Evolutionary conservation across 2,888 invertebrate genomes (phyloP).

Genomic region (Agrotis clavis): DNA sequence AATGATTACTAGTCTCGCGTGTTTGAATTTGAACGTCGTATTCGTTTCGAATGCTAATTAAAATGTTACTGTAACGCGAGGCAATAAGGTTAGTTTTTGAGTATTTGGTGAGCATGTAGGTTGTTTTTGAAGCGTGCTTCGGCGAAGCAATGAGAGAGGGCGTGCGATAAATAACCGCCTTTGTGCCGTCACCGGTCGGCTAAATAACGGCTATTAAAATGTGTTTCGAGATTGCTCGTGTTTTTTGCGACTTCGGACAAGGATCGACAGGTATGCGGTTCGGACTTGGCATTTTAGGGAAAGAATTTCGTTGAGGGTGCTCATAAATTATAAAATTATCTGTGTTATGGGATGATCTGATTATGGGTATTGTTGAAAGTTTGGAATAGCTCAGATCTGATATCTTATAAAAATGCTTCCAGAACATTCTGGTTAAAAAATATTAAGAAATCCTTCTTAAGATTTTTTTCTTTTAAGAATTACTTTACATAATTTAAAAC

Average conservation of each 20-base stretch:
- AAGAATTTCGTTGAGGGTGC: conserved; percentile 50
- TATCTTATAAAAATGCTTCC: background rate
- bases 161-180: conserved; percentile 91
- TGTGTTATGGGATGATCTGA: conserved; percentile 35
- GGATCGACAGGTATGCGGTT: conserved; percentile 75
- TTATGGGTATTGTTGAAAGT: conserved; percentile 39
- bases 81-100: conserved; percentile 78
- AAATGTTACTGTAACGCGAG: conserved; percentile 76
- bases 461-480: background rate
- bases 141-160: conserved; percentile 90
- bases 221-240: conserved; percentile 87
- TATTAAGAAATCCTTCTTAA: background rate
- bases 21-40: conserved; percentile 84
- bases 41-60: conserved; percentile 71
- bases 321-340: conserved; percentile 61
- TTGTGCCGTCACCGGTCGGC: conserved; percentile 89
- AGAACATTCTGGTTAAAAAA: conserved; percentile 7
- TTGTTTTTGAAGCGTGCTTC: conserved; percentile 82
- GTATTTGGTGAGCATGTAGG: conserved; percentile 72
- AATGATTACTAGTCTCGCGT: conserved; percentile 89
- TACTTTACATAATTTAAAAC: conserved; percentile 20
- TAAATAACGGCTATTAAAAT: conserved; percentile 90
- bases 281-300: conserved; percentile 66
- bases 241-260: conserved; percentile 82
- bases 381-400: conserved; percentile 25